Evolutionary conservation across 2,113 vertebrate genomes (phyloP), one percentile per base, ranked within the genome.

Genomic region (Marcusenius ussheri): DNA sequence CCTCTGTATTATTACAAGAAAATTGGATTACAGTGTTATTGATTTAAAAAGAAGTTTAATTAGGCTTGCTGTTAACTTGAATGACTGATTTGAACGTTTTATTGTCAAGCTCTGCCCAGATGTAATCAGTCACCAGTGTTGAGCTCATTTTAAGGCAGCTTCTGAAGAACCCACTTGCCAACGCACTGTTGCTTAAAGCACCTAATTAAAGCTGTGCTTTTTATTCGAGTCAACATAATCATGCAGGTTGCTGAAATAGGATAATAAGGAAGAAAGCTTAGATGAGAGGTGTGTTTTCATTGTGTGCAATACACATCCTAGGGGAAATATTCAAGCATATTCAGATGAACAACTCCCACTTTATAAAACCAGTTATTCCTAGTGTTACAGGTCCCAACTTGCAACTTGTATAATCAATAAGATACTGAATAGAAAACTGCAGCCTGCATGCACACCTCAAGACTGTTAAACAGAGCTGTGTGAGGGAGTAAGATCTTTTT

Each of bases 361-460:
- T 56, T 3, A 56, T 24, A 87, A 87, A 87, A 87, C 85, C 85
- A 87, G 85, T 87, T 87, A 53, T 56, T 87, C 85, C 4, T 39
- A 47, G 27, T 56, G 8, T 42, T 21, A 35, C 50, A 87, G 17
- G 85, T 6, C 50, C 17, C 9, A 53, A 56, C 85, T 87, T 31
- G 84, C 49, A 87, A 31, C 46, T 15, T 31, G 50, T 3, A 87
- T 53, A 53, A 53, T 53, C 50, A 87, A 53, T 87, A 35, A 87
- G 10, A 27, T 19, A 53, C 50, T 35, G 11, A 56, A 31, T 3
- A 10, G 5, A 87, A 51, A 31, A 53, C 24, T 19, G 11, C 46
- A 87, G 84, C n/a, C 11, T 46, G 13, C 84, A 53, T 51, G 10
- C 27, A 87, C 21, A 87, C 45, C 15, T 53, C 46, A 85, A 42